phyloP scores from a whole-genome alignment of 2,113 vertebrate genomes.

The Lasiurus borealis region DNA sequence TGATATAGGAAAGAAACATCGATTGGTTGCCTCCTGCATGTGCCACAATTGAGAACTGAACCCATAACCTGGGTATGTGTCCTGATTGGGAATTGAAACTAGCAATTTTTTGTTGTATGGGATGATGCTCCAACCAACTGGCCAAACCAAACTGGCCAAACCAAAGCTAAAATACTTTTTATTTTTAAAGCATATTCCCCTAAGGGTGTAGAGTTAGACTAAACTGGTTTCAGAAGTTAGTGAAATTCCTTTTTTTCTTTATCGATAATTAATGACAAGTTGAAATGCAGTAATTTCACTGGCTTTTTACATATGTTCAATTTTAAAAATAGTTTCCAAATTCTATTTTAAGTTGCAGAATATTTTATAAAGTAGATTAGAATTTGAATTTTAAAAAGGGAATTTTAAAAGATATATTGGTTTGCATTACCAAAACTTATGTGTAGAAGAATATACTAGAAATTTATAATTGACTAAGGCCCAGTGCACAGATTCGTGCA shows the following conservation, averaged over 20 bases:
- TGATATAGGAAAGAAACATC: background rate
- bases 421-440: background rate
- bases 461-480: background rate
- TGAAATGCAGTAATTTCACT: background rate
- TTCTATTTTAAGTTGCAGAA: background rate
- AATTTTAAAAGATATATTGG: background rate
- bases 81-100: background rate
- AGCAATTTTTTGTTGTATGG: background rate
- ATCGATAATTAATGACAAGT: background rate
- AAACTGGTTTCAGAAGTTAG: background rate
- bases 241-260: background rate
- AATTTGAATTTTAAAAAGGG: conserved; percentile 24
- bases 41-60: background rate
- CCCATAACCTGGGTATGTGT: background rate
- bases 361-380: background rate
- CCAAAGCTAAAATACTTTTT: background rate
- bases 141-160: too few relatives aligned
- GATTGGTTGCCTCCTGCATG: background rate
- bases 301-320: background rate
- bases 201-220: background rate
- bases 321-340: background rate
- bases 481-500: too few relatives aligned
- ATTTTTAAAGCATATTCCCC: background rate
- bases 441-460: background rate
- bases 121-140: background rate